Base-by-base conservation (phyloP, 2,113 vertebrate species). In the Brachirus orientalis region DNA sequence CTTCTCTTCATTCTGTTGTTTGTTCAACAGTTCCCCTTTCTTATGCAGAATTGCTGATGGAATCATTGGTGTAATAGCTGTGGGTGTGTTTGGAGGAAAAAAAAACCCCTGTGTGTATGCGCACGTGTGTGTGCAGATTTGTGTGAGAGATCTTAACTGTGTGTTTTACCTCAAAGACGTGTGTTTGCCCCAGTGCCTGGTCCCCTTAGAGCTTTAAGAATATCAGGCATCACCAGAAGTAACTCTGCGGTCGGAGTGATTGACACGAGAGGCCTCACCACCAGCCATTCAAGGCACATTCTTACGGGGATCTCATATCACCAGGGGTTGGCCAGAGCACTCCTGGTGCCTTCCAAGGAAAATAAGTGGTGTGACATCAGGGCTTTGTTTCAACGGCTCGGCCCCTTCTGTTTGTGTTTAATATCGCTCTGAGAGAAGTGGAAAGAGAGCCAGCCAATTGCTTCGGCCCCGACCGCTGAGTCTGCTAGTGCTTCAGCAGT, bases 321-420 rank as follows among this genome's bases (percentile, higher is more conserved):
- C 90, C 89, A 73, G 89, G 92, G 91, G 86, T 92, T 94, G 92
- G 93, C 93, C 93, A 78, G 80, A 90, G 88, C 88, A 82, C 91
- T 91, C 90, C 91, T 77, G 56, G 47, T 90, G 84, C 91, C 86
- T 93, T 95, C 94, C 94, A 96, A 95, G 92, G 92, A 94, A 95
- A 95, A 94, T 93, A 95, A 95, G 92, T 91, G 88, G 92, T 90
- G 93, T 96, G 94, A 95, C 94, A 95, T 96, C 95, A 93, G 93
- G 93, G 94, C 94, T 95, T 95, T 95, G 95, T 95, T 92, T 91
- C 94, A 90, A 89, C 84, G 90, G 68, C 74, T 90, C 93, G 93
- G 93, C 93, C 92, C 93, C 93, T 94, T 94, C 94, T 95, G 94
- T 95, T 96, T 95, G 94, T 93, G 93, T 95, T 96, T 96, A 95